Evolutionary conservation across 2,888 invertebrate genomes (phyloP).

Genomic region (Parnassius glacialis): DNA sequence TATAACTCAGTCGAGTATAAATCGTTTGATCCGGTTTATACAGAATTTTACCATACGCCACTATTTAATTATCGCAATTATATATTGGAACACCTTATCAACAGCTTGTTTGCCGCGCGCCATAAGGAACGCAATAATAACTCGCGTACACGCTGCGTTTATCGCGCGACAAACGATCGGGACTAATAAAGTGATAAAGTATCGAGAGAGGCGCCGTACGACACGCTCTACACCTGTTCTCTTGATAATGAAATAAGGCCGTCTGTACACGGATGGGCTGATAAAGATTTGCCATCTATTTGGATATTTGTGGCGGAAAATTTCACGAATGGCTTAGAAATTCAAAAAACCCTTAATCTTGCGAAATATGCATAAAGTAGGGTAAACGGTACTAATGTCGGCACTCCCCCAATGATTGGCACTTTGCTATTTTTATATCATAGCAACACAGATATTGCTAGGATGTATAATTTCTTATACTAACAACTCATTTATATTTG

Average conservation of each 20-base stretch:
- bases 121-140: slow-evolving; percentile 10
- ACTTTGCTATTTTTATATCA: no score
- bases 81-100: slow-evolving; percentile 13
- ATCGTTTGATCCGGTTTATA: no score
- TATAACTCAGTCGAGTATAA: no score
- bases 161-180: slow-evolving; percentile 20
- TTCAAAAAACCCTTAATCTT: no score
- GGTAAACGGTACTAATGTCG: no score
- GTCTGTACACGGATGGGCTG: background rate
- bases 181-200: slow-evolving; percentile 24
- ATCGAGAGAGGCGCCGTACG: slow-evolving; percentile 23
- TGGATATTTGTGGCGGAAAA: background rate
- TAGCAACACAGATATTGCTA: no score
- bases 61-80: slow-evolving; percentile 11
- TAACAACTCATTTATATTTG: no score
- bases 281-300: background rate
- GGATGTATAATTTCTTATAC: no score
- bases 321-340: no score
- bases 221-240: slow-evolving; percentile 29
- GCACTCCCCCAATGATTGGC: no score
- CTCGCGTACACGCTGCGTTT: slow-evolving; percentile 12
- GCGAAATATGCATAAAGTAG: no score
- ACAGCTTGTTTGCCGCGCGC: slow-evolving; percentile 2
- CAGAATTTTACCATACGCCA: background rate
- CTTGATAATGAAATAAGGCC: slow-evolving; percentile 18